A percentile compares a stretch with the other conserved stretches of the same genome.
Conservation (phyloP, 2,888 invertebrate species). For the Cremastobaeus sp. region DNA sequence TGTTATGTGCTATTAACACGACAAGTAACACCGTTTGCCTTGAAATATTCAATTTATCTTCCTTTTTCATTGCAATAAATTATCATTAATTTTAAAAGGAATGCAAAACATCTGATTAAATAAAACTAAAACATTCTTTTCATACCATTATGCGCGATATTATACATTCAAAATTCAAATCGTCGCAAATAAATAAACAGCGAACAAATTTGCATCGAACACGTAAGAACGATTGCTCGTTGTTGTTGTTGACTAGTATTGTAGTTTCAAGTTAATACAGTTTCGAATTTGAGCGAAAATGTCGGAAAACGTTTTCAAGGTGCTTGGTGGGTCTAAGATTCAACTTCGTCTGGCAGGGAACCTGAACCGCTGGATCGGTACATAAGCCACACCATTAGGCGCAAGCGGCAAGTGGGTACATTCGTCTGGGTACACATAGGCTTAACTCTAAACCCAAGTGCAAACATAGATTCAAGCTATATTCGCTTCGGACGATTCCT, state of each 20-base stretch:
- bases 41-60: slow-evolving; percentile 1
- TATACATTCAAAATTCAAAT: too few relatives aligned
- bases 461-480: slow-evolving; percentile 71
- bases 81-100: too few relatives aligned
- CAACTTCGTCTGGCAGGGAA: slow-evolving; percentile 57
- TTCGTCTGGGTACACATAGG: slow-evolving; percentile 76
- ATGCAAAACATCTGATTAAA: too few relatives aligned
- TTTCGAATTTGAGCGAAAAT: too few relatives aligned
- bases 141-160: too few relatives aligned
- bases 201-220: too few relatives aligned
- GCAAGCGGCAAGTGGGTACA: slow-evolving; percentile 74
- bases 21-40: not conserved
- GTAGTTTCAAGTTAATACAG: too few relatives aligned
- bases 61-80: too few relatives aligned
- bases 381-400: slow-evolving; percentile 74
- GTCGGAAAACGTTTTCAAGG: slow-evolving; percentile 42
- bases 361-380: slow-evolving; percentile 65
- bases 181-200: too few relatives aligned
- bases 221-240: too few relatives aligned
- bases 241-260: too few relatives aligned
- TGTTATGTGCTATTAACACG: slow-evolving; percentile 15
- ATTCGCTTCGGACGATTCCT: slow-evolving; percentile 56
- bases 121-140: too few relatives aligned
- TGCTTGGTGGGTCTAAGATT: slow-evolving; percentile 51
- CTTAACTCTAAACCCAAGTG: slow-evolving; percentile 75